Base-by-base conservation (phyloP, 1,140 invertebrate genomes). In the Scaptomyza graminum region DNA sequence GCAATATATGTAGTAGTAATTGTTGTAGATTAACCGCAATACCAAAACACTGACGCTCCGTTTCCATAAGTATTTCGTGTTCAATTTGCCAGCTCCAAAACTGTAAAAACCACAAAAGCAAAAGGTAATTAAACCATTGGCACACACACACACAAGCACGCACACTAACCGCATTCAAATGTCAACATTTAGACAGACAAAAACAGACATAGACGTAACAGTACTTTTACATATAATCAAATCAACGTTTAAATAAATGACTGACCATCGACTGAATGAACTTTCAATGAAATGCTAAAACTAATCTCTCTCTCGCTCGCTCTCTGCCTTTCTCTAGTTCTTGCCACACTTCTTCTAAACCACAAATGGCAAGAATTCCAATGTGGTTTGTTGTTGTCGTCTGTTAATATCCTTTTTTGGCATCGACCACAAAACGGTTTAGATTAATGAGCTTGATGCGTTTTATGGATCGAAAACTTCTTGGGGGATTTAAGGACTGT, bases 11-110 rank as follows among this genome's bases (percentile, higher is more conserved):
- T 28, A n/a, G n/a, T n/a, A n/a, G n/a, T n/a, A n/a, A 4, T 7
- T 28, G 28, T 7, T 31, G 28, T 31, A 5, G 16, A 8, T 5
- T 2, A 39, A 44, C 15, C 60, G 13, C 60, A 43, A 43, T 31
- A 13, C 49, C 49, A 18, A 43, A 43, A n/a, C 60, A 4, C 7
- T 13, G 22, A 31, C 18, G 31, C 43, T 6, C 7, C 47, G 15
- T 9, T 60, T 46, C 18, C 39, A 69, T 63, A 55, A 63, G 47
- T 63, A 41, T 49, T 69, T 66, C 72, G 80, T 80, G 60, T 72
- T 47, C 62, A 63, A 70, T 79, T 71, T 59, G 18, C 11, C 71
- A 74, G 66, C 49, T 54, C 12, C 57, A 60, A 74, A 28, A 31
- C 63, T 59, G 28, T 1, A 6, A 43, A 70, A 75, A 59, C 76